Base-by-base conservation (phyloP, 2,888 invertebrate species). In the Vesta saturnalis region DNA sequence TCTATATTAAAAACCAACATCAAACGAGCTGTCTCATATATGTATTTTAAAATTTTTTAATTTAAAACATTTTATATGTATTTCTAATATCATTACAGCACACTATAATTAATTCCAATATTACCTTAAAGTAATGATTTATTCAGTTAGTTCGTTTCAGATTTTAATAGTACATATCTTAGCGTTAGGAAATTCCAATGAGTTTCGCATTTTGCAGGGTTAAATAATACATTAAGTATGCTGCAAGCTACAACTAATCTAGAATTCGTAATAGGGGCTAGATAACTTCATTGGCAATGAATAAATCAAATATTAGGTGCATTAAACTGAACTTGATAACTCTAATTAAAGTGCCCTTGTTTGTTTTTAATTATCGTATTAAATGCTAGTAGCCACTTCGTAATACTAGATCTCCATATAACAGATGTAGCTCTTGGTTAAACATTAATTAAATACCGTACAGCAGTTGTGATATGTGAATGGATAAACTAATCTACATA, bases 1-100 rank as follows among this genome's bases (percentile, higher is more conserved):
- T 43, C 63, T 47, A 60, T 68, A 68, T 68, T 64, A 64, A 64
- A n/a, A 68, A 64, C 52, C 58, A 56, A 64, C 68, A 60, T 64
- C 63, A 63, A 67, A 67, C 63, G 67, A 43, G 47, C 49, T 61
- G n/a, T 61, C 43, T 35, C 21, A 15, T 62, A 60, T 62, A 57
- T 35, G n/a, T 52, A 55, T 60, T 66, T 66, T 15, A 22, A 61
- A 54, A n/a, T n/a, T 54, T 46, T 56, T 43, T 39, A 43, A 62
- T 21, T 55, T 56, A 62, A 56, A 56, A 52, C 14, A 12, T 49
- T 19, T 4, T 14, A 49, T 19, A 49, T 15, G 19, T 49, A 15
- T 49, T 19, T 49, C 10, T 16, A 49, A 49, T 15, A 5, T 49
- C 49, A 49, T 16, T 49, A 10, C 15, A 49, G 16, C 49, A n/a